phyloP scores from a whole-genome alignment of 2,797 vertebrate genomes.

The Coracias cyanogaster region DNA sequence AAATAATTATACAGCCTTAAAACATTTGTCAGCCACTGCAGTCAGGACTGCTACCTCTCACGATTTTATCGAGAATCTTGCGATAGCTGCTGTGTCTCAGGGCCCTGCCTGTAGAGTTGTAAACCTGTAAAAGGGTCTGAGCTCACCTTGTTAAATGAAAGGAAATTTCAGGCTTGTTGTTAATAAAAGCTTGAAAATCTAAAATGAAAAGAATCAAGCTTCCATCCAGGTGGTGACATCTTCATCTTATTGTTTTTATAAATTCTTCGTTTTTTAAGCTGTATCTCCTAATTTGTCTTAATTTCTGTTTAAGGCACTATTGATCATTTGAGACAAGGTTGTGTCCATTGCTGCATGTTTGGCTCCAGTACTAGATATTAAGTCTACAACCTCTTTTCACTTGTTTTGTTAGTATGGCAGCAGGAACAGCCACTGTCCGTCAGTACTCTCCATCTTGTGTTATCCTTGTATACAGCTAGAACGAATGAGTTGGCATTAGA shows the following conservation, averaged over 20 bases:
- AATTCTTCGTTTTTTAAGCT: neutral
- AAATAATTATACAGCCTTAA: constrained; percentile 64
- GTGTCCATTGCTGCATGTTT: neutral
- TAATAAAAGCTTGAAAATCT: neutral
- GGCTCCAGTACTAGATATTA: rapidly evolving
- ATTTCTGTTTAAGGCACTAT: neutral
- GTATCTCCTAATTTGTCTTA: neutral
- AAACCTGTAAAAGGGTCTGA: neutral
- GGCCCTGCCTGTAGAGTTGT: rapidly evolving
- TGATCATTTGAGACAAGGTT: neutral
- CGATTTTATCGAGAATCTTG: neutral
- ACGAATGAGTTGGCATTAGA: rapidly evolving
- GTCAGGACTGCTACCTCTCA: constrained; percentile 3
- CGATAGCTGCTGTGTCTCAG: neutral
- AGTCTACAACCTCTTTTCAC: neutral
- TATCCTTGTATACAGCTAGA: neutral
- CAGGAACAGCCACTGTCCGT: neutral
- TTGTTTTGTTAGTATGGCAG: rapidly evolving
- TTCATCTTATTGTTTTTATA: neutral
- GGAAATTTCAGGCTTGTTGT: neutral
- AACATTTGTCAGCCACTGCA: neutral
- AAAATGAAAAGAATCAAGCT: neutral
- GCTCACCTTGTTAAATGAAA: neutral
- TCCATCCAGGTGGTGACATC: neutral
- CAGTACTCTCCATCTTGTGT: neutral